Percentiles rank a stretch among this genome's conserved stretches.
Conservation (phyloP, 1,140 invertebrate genomes). For the Zaprionus gabonicus region DNA sequence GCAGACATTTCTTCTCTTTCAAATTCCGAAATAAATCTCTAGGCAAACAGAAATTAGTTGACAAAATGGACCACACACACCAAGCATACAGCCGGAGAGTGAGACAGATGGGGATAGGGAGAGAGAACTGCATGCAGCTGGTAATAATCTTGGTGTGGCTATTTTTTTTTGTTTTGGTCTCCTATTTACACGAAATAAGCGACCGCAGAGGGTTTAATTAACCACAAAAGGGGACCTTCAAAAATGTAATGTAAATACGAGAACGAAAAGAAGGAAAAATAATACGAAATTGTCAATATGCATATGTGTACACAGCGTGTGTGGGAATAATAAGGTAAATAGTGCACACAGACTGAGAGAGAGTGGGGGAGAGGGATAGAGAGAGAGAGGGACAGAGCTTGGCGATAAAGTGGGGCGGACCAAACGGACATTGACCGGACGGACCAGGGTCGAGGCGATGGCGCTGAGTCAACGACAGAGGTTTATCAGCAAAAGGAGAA, state of each 20-base stretch:
- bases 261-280: constrained; percentile 33
- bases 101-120: neutral
- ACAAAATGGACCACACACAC: neutral
- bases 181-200: constrained; percentile 64
- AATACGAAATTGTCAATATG: constrained; percentile 34
- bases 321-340: constrained; percentile 57
- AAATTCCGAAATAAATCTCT: neutral
- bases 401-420: constrained; percentile 16
- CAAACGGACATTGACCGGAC: constrained; percentile 64
- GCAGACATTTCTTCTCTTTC: neutral
- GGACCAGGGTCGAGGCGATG: neutral
- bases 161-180: constrained; percentile 47
- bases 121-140: neutral
- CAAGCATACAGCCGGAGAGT: neutral
- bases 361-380: neutral
- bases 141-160: neutral
- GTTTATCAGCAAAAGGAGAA: constrained; percentile 56
- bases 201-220: constrained; percentile 68
- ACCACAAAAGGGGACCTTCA: constrained; percentile 54
- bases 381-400: neutral
- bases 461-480: neutral
- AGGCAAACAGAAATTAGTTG: neutral
- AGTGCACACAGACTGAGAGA: neutral
- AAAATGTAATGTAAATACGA: constrained; percentile 61
- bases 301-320: constrained; percentile 15